Percentiles rank a stretch among this genome's conserved stretches.
These are phyloP conservation scores for Macrosoma leucophasiata DNA, from an alignment of 2,888 invertebrate species.

Conservation along the genomic window DNA sequence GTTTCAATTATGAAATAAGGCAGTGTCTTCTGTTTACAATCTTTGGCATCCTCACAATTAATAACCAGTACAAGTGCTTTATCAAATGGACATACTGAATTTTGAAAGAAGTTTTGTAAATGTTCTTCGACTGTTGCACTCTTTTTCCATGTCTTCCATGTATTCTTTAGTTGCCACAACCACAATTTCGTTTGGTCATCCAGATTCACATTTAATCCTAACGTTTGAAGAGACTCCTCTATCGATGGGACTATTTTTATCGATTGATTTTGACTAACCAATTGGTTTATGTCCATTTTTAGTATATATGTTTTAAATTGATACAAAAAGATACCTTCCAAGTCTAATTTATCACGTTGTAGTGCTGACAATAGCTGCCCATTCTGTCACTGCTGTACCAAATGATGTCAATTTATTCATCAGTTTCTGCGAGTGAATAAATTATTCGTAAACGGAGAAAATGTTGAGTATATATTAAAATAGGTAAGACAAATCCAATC, in stretches of 20 bases:
- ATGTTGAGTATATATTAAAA: too few species aligned
- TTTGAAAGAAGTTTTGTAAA: conserved; percentile 63
- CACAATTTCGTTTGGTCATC: conserved; percentile 51
- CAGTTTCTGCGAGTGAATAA: too few species aligned
- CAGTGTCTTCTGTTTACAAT: conserved; percentile 77
- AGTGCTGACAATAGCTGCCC: too few species aligned
- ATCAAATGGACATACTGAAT: conserved; percentile 75
- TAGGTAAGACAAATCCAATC: too few species aligned
- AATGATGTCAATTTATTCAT: too few species aligned
- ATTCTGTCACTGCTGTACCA: too few species aligned
- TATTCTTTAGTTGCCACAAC: conserved; percentile 57
- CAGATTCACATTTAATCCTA: conserved; percentile 60
- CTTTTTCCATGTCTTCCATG: conserved; percentile 74
- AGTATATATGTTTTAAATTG: too few species aligned
- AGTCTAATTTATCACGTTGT: too few species aligned
- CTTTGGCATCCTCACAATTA: conserved; percentile 78
- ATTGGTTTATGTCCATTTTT: conserved; percentile 42
- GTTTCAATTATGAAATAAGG: conserved; percentile 79
- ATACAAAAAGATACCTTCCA: too few species aligned
- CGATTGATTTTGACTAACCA: conserved; percentile 50
- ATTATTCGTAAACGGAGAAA: too few species aligned
- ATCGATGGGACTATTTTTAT: conserved; percentile 67
- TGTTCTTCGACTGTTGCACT: conserved; percentile 66
- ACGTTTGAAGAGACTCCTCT: conserved; percentile 51
- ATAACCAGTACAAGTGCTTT: conserved; percentile 75